Evolutionary conservation across 1,140 invertebrate species (phyloP), one percentile per base, ranked within the genome.

Genomic region (Neuroterus valhalla): DNA sequence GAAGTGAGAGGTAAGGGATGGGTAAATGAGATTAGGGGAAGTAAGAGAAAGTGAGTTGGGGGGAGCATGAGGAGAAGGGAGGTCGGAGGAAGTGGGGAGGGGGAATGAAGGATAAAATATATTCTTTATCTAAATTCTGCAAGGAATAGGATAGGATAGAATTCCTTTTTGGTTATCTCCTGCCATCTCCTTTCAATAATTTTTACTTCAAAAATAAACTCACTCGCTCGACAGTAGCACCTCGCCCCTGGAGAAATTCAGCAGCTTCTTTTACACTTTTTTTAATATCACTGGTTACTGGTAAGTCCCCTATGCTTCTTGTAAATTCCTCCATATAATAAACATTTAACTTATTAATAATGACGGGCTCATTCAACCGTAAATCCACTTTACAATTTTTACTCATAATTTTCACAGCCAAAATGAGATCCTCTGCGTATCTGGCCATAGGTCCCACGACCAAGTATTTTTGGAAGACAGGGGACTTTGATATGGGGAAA

Each of bases 381-480:
- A 93, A 79, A 72, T 89, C 85, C 14, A 72, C 71, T 2, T 83
- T 77, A 46, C 90, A 89, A 66, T 72, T 75, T 6, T 46, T 83
- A 6, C 87, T 84, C 86, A 96, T 90, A 1, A 94, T 82, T 78
- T 92, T 91, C 52, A 96, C 89, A 46, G 94, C 87, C 1, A 93
- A 89, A 19, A 89, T 77, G 1, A 97, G 88, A 89, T 98, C 96
- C n/a, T 91, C 91, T 0, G 94, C 93, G 86, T 95, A 95, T 43
- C 96, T 91, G 31, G 93, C 91, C 86, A 98, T 93, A 4, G 97
- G 97, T 0, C 97, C 97, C 5, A 95, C 90, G 0, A 90, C 88
- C n/a, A 94, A 72, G 77, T 90, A 91, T 15, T 89, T 85, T 0
- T 84, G 71, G 79, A 91, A 93, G 0, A 85, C 82, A 17, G 86